Conservation (phyloP, 2,113 vertebrate genomes). For the Urocolius indicus region DNA sequence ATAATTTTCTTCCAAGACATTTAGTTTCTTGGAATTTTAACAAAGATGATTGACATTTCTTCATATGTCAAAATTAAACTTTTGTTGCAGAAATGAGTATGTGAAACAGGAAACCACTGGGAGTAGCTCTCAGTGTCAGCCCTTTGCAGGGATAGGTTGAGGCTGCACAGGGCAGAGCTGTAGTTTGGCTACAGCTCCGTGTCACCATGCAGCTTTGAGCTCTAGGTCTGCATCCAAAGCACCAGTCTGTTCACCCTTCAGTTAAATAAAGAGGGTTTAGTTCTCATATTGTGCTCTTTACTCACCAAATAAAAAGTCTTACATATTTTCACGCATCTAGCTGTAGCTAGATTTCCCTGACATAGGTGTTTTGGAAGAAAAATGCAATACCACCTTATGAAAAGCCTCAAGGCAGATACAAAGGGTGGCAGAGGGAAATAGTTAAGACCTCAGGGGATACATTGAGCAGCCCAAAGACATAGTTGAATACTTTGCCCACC, state of each 20-base stretch:
- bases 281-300: not conserved
- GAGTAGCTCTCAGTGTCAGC: not conserved
- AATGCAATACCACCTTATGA: not conserved
- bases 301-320: not conserved
- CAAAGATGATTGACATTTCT: not conserved
- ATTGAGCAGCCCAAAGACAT: not conserved
- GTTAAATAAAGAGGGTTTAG: not conserved
- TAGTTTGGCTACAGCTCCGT: not conserved
- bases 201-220: fast-evolving
- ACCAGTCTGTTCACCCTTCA: not conserved
- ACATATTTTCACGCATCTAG: not conserved
- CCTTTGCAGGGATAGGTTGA: not conserved
- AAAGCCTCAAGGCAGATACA: not conserved
- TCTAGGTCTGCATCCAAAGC: not conserved
- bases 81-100: not conserved
- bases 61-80: not conserved
- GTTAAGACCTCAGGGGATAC: not conserved
- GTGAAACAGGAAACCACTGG: not conserved
- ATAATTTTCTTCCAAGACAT: not conserved
- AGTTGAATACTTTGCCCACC: not conserved
- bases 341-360: not conserved
- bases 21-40: not conserved
- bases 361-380: not conserved
- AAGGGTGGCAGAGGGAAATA: not conserved
- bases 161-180: fast-evolving